phyloP scores from a whole-genome alignment of 2,888 invertebrate species.

The Epinotia ramella region DNA sequence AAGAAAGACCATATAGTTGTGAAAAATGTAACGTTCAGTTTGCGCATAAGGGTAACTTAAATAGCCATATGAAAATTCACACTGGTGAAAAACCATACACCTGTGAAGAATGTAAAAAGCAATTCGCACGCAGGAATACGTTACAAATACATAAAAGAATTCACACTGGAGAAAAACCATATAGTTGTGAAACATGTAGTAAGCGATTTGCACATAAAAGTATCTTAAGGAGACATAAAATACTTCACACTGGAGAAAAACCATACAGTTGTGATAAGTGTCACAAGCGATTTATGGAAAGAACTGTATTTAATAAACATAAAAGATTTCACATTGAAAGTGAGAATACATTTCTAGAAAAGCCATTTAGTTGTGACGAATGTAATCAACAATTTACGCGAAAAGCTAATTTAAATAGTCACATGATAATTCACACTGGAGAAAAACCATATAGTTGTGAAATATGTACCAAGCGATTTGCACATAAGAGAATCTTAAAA shows the following conservation, averaged over 20 bases:
- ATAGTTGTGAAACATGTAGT: not conserved
- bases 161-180: not conserved
- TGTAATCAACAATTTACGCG: not conserved
- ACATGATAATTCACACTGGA: not conserved
- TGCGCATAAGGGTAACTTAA: not conserved
- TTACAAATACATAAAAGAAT: too few species aligned
- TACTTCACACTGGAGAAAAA: not conserved
- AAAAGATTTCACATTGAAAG: not conserved
- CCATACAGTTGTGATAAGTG: slow-evolving; percentile 2
- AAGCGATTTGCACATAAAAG: not conserved
- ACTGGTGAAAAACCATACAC: not conserved
- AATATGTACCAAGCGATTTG: not conserved
- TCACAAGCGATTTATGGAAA: not conserved
- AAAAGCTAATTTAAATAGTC: not conserved
- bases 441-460: not conserved
- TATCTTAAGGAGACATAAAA: not conserved
- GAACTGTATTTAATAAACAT: not conserved
- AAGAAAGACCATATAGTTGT: not conserved
- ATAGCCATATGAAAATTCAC: not conserved
- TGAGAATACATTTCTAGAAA: not conserved
- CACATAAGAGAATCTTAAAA: not conserved
- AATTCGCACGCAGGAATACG: too few species aligned
- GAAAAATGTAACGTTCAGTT: not conserved
- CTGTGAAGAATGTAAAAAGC: too few species aligned
- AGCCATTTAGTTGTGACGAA: not conserved